Evolutionary conservation across 1,140 invertebrate species (phyloP), one percentile per base, ranked within the genome.

Genomic region (Belonocnema kinseyi): DNA sequence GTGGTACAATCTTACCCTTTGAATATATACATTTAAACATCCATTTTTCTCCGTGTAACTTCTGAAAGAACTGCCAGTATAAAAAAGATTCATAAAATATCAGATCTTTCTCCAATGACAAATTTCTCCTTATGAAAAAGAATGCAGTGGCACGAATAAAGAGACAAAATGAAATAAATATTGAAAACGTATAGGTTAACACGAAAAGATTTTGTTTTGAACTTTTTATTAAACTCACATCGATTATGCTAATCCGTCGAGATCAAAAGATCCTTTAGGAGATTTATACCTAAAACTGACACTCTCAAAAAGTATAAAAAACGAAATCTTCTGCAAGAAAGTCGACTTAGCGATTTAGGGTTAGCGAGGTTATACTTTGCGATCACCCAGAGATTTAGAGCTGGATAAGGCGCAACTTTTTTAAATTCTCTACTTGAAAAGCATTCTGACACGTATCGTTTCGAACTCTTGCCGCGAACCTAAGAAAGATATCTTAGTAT

Each of bases 401-500:
- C 54, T 21, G 40, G 40, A 46, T 8, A 19, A 56, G 17, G 21
- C 54, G 3, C 10, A 17, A 17, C 19, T n/a, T 56, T 11, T 7
- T 10, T 56, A 17, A 21, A 11, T 56, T 46, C 74, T 74, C 78
- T 72, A 75, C 53, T 46, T 66, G 54, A 17, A 75, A 81, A 79
- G 75, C 17, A 53, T 56, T 56, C 71, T 46, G 50, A 72, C 17
- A n/a, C 33, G 71, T 72, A 50, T 52, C 10, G 8, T 72, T 72
- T 72, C 10, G 14, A 51, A 73, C 50, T 53, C 72, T 73, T 82
- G 80, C 77, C 78, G 74, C 58, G 73, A 76, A 72, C 40, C 61
- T 77, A 73, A 79, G 76, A 73, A 56, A 19, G 66, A 75, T 77
- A 80, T 76, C 50, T 87, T 86, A 80, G 83, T 88, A 87, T 88